Percentiles rank a stretch among this genome's conserved stretches.
Evolutionary conservation across 1,140 invertebrate species (phyloP).

Genomic region (Procambarus clarkii): DNA sequence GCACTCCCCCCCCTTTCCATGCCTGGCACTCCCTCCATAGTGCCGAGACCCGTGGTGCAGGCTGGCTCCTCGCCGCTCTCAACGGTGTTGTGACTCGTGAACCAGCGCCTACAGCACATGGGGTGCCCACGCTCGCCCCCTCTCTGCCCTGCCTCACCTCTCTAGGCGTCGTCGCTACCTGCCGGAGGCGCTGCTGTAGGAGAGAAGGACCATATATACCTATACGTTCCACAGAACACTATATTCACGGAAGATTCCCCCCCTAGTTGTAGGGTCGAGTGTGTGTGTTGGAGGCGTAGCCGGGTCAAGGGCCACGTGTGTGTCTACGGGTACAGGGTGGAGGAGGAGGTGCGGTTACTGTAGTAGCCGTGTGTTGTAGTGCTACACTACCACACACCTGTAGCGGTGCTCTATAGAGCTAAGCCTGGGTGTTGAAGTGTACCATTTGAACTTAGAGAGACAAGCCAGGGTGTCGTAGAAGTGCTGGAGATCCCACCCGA

Average conservation of each 20-base stretch:
- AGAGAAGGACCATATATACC: background rate
- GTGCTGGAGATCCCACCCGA: too few relatives aligned
- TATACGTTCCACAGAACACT: background rate
- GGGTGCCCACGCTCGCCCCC: background rate
- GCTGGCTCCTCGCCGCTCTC: slow-evolving; percentile 34
- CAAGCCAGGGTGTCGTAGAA: too few relatives aligned
- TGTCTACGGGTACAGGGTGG: background rate
- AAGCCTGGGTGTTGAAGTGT: too few relatives aligned
- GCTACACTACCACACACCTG: too few relatives aligned
- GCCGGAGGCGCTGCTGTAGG: too few relatives aligned
- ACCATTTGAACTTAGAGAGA: too few relatives aligned
- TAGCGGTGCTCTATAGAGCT: too few relatives aligned
- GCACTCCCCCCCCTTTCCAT: background rate
- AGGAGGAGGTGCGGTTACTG: slow-evolving; percentile 3
- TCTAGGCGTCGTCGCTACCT: too few relatives aligned
- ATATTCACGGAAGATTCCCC: background rate
- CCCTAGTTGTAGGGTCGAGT: too few relatives aligned
- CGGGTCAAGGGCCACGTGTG: background rate
- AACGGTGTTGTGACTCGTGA: slow-evolving; percentile 48
- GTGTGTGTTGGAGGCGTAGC: too few relatives aligned
- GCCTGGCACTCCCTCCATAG: slow-evolving; percentile 12
- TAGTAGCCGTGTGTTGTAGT: background rate
- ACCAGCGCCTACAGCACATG: slow-evolving; percentile 31
- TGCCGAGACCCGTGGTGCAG: background rate
- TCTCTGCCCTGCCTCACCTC: background rate